Evolutionary conservation across 2,888 invertebrate genomes (phyloP).

Genomic region (Atethmia centrago): DNA sequence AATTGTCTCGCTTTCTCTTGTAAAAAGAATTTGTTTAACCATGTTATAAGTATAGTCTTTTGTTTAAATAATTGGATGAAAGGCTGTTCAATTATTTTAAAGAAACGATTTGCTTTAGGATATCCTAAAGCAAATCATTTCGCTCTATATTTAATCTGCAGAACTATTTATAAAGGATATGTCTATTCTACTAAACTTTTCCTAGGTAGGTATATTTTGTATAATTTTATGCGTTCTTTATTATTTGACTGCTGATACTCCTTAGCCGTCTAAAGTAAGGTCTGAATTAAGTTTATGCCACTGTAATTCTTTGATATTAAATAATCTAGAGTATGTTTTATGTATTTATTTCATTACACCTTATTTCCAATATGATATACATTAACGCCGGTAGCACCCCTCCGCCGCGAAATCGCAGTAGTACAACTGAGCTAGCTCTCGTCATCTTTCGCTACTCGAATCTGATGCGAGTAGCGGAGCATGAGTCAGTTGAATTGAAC

Average conservation of each 20-base stretch:
- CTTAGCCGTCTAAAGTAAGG: slow-evolving; percentile 60
- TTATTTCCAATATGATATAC: neutral
- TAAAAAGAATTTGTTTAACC: slow-evolving; percentile 22
- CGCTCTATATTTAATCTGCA: slow-evolving; percentile 19
- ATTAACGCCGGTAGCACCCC: too few species aligned
- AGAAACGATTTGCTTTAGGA: neutral
- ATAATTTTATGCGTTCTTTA: slow-evolving; percentile 51
- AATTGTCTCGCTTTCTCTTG: slow-evolving; percentile 11
- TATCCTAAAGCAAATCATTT: neutral
- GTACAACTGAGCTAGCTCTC: too few species aligned
- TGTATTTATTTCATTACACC: slow-evolving; percentile 22
- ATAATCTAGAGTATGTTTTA: slow-evolving; percentile 40
- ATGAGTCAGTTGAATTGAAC: too few species aligned
- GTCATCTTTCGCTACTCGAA: too few species aligned
- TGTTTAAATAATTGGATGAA: slow-evolving; percentile 13
- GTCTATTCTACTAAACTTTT: slow-evolving; percentile 47
- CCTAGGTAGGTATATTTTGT: slow-evolving; percentile 52
- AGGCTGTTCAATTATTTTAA: slow-evolving; percentile 27
- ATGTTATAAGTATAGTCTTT: neutral
- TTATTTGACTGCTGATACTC: slow-evolving; percentile 44
- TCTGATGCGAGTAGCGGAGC: too few species aligned
- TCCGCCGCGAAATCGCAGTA: too few species aligned
- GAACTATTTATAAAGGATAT: slow-evolving; percentile 27
- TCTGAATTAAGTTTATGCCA: slow-evolving; percentile 69
- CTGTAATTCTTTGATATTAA: slow-evolving; percentile 65